Evolutionary conservation across 1,140 invertebrate genomes (phyloP).

Genomic region (Pachyrhynchus sulphureomaculatus): DNA sequence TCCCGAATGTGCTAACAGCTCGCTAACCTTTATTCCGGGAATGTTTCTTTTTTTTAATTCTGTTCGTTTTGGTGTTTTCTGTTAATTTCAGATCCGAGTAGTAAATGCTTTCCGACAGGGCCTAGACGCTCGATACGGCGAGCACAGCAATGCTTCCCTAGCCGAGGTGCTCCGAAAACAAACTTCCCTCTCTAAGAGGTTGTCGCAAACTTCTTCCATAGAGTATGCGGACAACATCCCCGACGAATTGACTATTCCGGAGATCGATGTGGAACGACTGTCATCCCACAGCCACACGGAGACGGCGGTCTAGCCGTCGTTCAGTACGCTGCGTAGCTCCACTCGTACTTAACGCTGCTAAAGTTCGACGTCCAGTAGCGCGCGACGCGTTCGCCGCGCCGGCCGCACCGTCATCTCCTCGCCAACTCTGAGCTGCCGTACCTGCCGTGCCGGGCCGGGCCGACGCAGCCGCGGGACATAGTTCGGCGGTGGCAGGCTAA

Average conservation of each 20-base stretch:
- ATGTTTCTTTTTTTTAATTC: slow-evolving; percentile 52
- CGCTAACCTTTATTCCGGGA: slow-evolving; percentile 40
- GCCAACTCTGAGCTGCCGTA: neutral
- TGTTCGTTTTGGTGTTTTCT: slow-evolving; percentile 52
- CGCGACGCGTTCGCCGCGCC: slow-evolving; percentile 3
- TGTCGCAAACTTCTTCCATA: slow-evolving; percentile 88
- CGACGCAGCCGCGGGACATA: slow-evolving; percentile 15
- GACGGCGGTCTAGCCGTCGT: slow-evolving; percentile 76
- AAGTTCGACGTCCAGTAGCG: slow-evolving; percentile 14
- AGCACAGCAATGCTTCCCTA: slow-evolving; percentile 85
- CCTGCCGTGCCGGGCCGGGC: neutral
- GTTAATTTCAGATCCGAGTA: slow-evolving; percentile 90
- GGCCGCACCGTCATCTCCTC: neutral
- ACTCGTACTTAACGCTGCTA: slow-evolving; percentile 25
- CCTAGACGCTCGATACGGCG: slow-evolving; percentile 90
- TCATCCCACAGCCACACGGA: slow-evolving; percentile 91
- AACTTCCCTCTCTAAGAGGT: slow-evolving; percentile 83
- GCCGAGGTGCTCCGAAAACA: slow-evolving; percentile 90
- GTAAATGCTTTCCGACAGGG: slow-evolving; percentile 99
- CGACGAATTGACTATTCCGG: slow-evolving; percentile 82
- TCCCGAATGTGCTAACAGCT: slow-evolving; percentile 50
- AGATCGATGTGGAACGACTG: slow-evolving; percentile 86
- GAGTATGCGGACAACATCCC: slow-evolving; percentile 87
- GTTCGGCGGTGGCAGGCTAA: slow-evolving; percentile 18
- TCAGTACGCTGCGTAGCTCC: slow-evolving; percentile 28